Conservation (phyloP, 2,888 invertebrate species). For the Seira ritae region DNA sequence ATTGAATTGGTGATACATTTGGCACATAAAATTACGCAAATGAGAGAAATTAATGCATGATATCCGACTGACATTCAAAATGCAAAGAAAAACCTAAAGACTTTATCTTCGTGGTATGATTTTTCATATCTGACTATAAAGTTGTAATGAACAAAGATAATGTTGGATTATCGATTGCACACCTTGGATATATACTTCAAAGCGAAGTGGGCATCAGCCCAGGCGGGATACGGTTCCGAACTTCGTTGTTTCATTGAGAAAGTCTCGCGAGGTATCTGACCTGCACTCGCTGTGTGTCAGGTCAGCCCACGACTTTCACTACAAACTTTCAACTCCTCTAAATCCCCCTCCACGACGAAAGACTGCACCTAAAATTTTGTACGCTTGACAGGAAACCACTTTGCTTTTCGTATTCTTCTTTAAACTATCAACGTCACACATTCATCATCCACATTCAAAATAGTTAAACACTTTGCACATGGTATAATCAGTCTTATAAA, state of each 20-base stretch:
- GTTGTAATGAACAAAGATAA: too few relatives aligned
- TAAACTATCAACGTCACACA: neutral
- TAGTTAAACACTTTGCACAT: slow-evolving; percentile 53
- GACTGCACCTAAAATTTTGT: neutral
- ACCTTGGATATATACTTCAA: slow-evolving; percentile 73
- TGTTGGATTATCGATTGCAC: neutral
- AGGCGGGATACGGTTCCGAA: slow-evolving; percentile 71
- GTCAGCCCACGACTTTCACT: slow-evolving; percentile 59
- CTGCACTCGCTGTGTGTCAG: slow-evolving; percentile 41
- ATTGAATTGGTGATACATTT: too few relatives aligned
- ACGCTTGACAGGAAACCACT: neutral
- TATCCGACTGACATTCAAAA: too few relatives aligned
- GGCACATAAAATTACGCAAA: too few relatives aligned
- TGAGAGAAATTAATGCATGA: too few relatives aligned
- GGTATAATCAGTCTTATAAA: slow-evolving; percentile 12
- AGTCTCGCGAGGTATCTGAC: slow-evolving; percentile 55
- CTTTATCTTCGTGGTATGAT: too few relatives aligned
- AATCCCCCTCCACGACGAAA: slow-evolving; percentile 38
- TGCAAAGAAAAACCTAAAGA: too few relatives aligned
- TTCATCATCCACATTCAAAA: slow-evolving; percentile 57
- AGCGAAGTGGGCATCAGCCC: slow-evolving; percentile 73
- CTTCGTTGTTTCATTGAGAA: slow-evolving; percentile 69
- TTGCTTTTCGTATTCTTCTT: neutral
- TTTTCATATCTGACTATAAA: too few relatives aligned
- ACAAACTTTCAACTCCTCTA: slow-evolving; percentile 13